Evolutionary conservation across 2,888 invertebrate genomes (phyloP).

Genomic region (Agrotis exclamationis): DNA sequence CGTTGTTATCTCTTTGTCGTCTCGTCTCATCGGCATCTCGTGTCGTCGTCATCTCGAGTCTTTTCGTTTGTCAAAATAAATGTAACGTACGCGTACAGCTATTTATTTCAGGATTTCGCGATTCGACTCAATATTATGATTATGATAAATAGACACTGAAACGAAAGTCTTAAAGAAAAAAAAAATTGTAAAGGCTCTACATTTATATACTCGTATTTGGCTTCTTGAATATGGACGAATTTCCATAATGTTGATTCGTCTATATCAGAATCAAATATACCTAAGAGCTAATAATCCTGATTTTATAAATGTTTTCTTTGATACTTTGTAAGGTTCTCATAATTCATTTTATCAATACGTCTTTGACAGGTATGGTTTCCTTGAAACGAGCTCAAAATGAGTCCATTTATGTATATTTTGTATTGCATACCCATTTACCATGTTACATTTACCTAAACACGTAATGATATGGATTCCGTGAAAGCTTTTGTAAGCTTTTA

Average conservation of each 20-base stretch:
- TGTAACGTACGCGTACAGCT: too few species aligned
- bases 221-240: slow-evolving; percentile 6
- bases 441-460: background rate
- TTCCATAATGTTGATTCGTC: background rate
- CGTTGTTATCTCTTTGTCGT: too few species aligned
- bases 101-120: too few species aligned
- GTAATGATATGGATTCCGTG: background rate
- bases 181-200: too few species aligned
- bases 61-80: too few species aligned
- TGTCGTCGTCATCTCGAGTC: too few species aligned
- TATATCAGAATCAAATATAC: background rate
- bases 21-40: too few species aligned
- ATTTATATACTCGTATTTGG: too few species aligned
- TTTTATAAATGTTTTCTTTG: slow-evolving; percentile 1
- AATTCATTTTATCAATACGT: background rate
- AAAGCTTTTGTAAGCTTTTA: background rate
- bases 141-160: too few species aligned
- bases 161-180: too few species aligned
- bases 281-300: background rate
- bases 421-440: background rate
- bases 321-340: background rate
- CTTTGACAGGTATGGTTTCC: slow-evolving; percentile 1
- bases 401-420: background rate
- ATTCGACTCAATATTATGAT: too few species aligned
- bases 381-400: background rate